Evolutionary conservation across 2,113 vertebrate species (phyloP).

Genomic region (Helogale parvula): DNA sequence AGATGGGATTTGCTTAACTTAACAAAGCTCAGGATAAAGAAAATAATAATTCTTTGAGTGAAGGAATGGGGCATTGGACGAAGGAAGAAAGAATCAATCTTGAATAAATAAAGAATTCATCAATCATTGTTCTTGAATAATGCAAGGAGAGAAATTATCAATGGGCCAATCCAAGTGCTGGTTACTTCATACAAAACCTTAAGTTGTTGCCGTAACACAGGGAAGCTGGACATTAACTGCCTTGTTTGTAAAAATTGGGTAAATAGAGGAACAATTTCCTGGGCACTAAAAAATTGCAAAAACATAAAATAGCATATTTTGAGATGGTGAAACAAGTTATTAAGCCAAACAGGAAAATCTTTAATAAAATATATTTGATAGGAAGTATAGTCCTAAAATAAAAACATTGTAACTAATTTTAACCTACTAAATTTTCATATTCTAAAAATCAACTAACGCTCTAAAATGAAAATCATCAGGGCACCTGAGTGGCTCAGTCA

Average conservation of each 20-base stretch:
- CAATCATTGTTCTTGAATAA: neutral
- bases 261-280: neutral
- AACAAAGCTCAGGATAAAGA: neutral
- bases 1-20: neutral
- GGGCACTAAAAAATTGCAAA: neutral
- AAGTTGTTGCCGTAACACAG: neutral
- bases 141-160: neutral
- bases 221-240: neutral
- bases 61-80: neutral
- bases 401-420: constrained; percentile 11
- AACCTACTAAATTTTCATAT: constrained; percentile 21
- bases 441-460: constrained; percentile 1
- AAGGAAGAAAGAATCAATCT: neutral
- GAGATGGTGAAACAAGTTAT: neutral
- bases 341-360: constrained; percentile 8
- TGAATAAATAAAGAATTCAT: neutral
- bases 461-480: neutral
- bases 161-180: neutral
- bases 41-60: neutral
- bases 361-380: constrained; percentile 42
- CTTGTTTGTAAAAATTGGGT: neutral
- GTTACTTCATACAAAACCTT: neutral
- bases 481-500: no score
- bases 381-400: neutral
- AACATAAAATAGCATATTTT: neutral